phyloP scores from a whole-genome alignment of 2,888 invertebrate genomes.

The Hirudinaria manillensis region DNA sequence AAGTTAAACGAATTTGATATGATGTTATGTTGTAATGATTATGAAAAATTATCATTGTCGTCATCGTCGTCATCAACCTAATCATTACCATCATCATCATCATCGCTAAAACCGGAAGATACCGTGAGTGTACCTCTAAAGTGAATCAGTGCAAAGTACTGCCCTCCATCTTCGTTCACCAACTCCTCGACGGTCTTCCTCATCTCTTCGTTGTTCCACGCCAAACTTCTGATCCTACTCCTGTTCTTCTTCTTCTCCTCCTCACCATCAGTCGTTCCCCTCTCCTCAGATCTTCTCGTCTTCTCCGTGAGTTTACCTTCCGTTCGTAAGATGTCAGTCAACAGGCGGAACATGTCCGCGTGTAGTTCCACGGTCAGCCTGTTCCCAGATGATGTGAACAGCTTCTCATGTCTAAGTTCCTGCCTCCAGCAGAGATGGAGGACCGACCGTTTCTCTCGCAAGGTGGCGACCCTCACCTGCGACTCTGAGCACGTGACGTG shows the following conservation, averaged over 20 bases:
- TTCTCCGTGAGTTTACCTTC: too few species aligned
- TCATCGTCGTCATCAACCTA: slow-evolving; percentile 1
- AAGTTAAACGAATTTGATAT: too few species aligned
- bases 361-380: neutral
- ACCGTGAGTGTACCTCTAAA: neutral
- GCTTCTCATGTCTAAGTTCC: neutral
- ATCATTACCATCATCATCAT: slow-evolving; percentile 21
- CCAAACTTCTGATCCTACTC: neutral
- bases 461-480: neutral
- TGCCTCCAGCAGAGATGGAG: slow-evolving; percentile 4
- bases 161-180: neutral
- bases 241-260: slow-evolving; percentile 1
- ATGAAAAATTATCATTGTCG: slow-evolving; percentile 12
- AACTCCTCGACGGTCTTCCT: neutral
- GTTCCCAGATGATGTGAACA: neutral
- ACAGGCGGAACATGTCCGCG: neutral
- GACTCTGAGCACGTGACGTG: neutral
- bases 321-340: neutral
- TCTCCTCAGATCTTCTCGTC: too few species aligned
- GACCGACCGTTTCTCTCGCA: neutral
- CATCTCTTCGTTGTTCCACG: neutral
- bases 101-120: too few species aligned
- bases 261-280: too few species aligned
- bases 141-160: neutral
- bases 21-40: too few species aligned